These are phyloP conservation scores for Morpho helenor DNA, from an alignment of 2,888 invertebrate species.

Conservation along the genomic window DNA sequence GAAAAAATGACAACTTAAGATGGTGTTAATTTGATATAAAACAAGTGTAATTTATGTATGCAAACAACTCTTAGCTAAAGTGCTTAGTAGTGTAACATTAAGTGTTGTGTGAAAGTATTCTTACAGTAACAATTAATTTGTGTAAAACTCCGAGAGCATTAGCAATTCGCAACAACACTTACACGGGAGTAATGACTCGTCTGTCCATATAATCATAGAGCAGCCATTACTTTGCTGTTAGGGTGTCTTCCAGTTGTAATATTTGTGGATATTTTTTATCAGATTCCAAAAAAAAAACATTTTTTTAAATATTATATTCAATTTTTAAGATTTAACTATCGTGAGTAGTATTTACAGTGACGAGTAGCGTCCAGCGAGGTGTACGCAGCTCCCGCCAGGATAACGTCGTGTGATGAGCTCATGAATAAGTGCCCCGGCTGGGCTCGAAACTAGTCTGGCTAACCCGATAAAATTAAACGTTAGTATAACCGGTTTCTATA, in stretches of 20 bases:
- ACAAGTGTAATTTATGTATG: not conserved
- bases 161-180: slow-evolving; percentile 78
- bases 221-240: slow-evolving; percentile 67
- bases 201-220: slow-evolving; percentile 80
- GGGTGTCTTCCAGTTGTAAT: slow-evolving; percentile 34
- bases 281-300: not conserved
- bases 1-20: too few species aligned
- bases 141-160: slow-evolving; percentile 71
- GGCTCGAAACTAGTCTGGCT: too few species aligned
- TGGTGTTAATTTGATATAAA: too few species aligned
- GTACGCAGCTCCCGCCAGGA: too few species aligned
- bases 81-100: slow-evolving; percentile 9
- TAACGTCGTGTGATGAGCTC: too few species aligned
- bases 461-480: too few species aligned
- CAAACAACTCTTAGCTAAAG: slow-evolving; percentile 3
- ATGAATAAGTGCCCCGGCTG: too few species aligned
- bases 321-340: too few species aligned
- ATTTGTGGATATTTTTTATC: slow-evolving; percentile 11
- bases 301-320: not conserved
- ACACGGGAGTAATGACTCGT: slow-evolving; percentile 76
- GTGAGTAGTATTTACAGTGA: too few species aligned
- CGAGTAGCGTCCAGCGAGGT: too few species aligned
- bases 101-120: slow-evolving; percentile 16
- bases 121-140: slow-evolving; percentile 67
- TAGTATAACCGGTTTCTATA: too few species aligned